Evolutionary conservation across 1,140 invertebrate genomes (phyloP).

Genomic region (Hormaphis cornu): DNA sequence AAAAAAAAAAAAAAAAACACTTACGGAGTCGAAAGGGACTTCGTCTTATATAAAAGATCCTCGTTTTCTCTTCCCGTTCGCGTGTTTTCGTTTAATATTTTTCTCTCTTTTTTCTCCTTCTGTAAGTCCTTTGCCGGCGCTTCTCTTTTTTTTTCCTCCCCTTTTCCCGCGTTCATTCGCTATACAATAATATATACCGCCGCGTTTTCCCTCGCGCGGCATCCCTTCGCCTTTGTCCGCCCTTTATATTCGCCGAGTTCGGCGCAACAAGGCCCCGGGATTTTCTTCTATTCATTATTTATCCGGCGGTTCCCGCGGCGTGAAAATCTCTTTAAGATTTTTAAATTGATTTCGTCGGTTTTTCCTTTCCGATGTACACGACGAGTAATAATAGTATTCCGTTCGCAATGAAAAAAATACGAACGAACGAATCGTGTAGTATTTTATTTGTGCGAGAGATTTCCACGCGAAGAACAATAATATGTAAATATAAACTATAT

Average conservation of each 20-base stretch:
- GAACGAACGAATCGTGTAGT: too few species aligned
- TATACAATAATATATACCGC: too few species aligned
- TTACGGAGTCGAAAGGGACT: conserved; percentile 30
- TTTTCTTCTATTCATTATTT: conserved; percentile 32
- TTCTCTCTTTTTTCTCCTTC: not conserved
- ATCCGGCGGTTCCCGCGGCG: conserved; percentile 12
- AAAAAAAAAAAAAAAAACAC: conserved; percentile 25
- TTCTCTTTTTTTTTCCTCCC: not conserved
- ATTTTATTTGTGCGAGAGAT: too few species aligned
- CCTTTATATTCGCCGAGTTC: not conserved
- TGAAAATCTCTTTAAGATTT: conserved; percentile 25
- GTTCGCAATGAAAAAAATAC: too few species aligned
- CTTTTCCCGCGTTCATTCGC: too few species aligned
- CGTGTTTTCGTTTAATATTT: too few species aligned
- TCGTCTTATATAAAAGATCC: conserved; percentile 26
- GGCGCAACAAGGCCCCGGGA: conserved; percentile 12
- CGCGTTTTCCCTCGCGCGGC: too few species aligned
- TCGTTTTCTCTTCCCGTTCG: not conserved
- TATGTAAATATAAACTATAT: too few species aligned
- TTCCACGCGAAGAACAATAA: too few species aligned
- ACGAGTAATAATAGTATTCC: too few species aligned
- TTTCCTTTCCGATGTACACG: not conserved
- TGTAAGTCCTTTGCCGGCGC: not conserved
- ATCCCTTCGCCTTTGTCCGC: not conserved
- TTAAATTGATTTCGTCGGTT: conserved; percentile 29